phyloP scores from a whole-genome alignment of 2,797 vertebrate species.

The Hippoglossus hippoglossus region DNA sequence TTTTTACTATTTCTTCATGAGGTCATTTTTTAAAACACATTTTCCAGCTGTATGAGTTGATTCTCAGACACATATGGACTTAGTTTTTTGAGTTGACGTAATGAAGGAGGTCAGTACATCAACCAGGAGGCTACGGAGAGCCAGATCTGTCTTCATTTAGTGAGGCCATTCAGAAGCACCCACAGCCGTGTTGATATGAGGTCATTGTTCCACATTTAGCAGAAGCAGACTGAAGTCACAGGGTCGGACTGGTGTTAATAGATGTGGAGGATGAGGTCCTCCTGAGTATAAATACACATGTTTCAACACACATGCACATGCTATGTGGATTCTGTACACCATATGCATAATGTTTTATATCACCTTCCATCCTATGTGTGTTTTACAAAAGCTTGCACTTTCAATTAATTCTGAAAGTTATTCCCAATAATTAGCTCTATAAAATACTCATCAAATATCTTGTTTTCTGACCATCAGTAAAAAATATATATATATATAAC shows the following conservation, averaged over 20 bases:
- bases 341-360: no score
- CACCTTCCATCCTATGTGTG: no score
- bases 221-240: slow-evolving; percentile 32
- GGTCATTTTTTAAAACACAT: slow-evolving; percentile 14
- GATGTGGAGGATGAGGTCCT: slow-evolving; percentile 9
- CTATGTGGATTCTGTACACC: no score
- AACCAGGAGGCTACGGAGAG: slow-evolving; percentile 39
- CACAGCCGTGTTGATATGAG: slow-evolving; percentile 50
- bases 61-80: slow-evolving; percentile 33
- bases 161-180: slow-evolving; percentile 42
- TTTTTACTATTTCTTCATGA: slow-evolving; percentile 31
- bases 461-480: no score
- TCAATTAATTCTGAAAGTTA: no score
- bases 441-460: no score
- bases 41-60: slow-evolving; percentile 14
- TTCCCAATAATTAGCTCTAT: no score
- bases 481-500: no score
- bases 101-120: slow-evolving; percentile 38
- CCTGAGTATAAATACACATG: not conserved
- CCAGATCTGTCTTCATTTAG: slow-evolving; percentile 45
- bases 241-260: slow-evolving; percentile 21
- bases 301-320: no score
- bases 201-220: slow-evolving; percentile 52
- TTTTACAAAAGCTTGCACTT: no score
- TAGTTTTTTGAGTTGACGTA: slow-evolving; percentile 27